These are phyloP conservation scores for Oophaga pumilio DNA, from an alignment of 2,113 vertebrate species.

Conservation along the genomic window DNA sequence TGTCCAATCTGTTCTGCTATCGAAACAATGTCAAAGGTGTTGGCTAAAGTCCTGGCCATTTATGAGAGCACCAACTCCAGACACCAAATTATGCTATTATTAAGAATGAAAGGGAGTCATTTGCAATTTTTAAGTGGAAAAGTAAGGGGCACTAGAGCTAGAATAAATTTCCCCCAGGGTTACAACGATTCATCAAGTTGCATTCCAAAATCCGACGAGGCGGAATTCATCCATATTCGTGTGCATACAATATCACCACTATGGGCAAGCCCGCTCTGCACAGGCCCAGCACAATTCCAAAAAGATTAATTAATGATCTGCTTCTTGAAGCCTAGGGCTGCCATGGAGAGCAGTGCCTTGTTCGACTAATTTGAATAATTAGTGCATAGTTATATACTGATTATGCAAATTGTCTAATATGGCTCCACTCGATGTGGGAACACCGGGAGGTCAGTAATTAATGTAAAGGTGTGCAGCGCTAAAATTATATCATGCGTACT, in stretches of 20 bases:
- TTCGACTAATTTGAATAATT: conserved; percentile 22
- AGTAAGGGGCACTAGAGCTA: background rate
- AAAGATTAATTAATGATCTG: conserved; percentile 20
- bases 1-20: conserved; percentile 6
- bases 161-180: background rate
- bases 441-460: conserved; percentile 24
- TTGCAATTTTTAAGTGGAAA: background rate
- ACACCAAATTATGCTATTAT: background rate
- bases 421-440: background rate
- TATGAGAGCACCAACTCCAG: conserved; percentile 1
- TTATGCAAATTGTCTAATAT: conserved; percentile 16
- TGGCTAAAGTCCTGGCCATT: background rate
- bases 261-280: background rate
- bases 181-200: background rate
- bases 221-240: background rate
- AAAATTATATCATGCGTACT: background rate
- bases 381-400: conserved; percentile 30
- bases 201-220: background rate
- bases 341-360: background rate
- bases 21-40: background rate
- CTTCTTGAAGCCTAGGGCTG: conserved; percentile 10
- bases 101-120: background rate
- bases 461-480: background rate
- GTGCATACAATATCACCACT: background rate
- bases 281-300: background rate